phyloP scores from a whole-genome alignment of 2,888 invertebrate genomes.

The Strigamia maritima region DNA sequence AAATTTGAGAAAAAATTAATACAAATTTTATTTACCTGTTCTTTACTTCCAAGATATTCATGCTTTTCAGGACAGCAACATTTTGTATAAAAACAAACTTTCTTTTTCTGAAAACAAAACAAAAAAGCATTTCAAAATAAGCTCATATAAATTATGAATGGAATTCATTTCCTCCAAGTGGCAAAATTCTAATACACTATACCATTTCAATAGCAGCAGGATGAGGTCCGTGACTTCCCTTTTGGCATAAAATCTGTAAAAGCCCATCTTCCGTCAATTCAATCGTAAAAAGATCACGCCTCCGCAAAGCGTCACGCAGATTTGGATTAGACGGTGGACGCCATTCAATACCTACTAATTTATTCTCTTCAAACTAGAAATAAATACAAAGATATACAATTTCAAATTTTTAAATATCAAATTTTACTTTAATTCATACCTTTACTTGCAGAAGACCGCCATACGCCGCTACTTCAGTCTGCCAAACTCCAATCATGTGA shows the following conservation, averaged over 20 bases:
- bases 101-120: conserved; percentile 37
- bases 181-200: neutral
- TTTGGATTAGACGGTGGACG: conserved; percentile 44
- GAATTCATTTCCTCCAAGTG: neutral
- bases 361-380: conserved; percentile 43
- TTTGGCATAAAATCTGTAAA: conserved; percentile 42
- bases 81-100: conserved; percentile 39
- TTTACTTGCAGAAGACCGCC: conserved; percentile 46
- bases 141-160: neutral
- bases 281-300: conserved; percentile 44
- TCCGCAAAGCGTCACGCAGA: conserved; percentile 43
- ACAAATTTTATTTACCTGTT: conserved; percentile 11
- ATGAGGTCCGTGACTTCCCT: conserved; percentile 37
- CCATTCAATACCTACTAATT: conserved; percentile 44
- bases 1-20: neutral
- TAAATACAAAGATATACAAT: neutral
- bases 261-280: conserved; percentile 40
- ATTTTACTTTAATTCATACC: conserved; percentile 40
- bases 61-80: conserved; percentile 40
- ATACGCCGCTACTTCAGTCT: conserved; percentile 44
- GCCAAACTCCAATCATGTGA: conserved; percentile 45
- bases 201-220: conserved; percentile 5
- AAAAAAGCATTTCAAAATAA: neutral
- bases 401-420: neutral
- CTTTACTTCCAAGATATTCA: conserved; percentile 38